Evolutionary conservation across 1,140 invertebrate genomes (phyloP), one percentile per base, ranked within the genome.

Genomic region (Trissolcus basalis): DNA sequence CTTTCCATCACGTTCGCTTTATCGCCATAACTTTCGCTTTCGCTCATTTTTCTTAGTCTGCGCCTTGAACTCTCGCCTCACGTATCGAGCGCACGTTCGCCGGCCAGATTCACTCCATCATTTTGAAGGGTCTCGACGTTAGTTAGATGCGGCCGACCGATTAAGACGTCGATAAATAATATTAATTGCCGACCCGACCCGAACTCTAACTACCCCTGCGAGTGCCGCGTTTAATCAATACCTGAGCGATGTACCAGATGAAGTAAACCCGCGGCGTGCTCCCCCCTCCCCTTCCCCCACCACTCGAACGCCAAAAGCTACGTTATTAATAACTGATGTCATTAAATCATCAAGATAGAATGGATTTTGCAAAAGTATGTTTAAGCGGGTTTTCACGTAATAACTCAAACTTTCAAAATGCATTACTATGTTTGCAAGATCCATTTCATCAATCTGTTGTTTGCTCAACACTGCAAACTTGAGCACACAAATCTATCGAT

Each of bases 101-200:
- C 65, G 65, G 51, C 60, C 73, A 71, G 73, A 64, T 76, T 70
- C 67, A 67, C 73, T 76, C 73, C 73, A 76, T 76, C 73, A 76
- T 76, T 70, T 61, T 70, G 73, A 76, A 76, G 73, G 73, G 65
- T 76, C 73, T 39, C 65, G 65, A 80, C 76, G 72, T 73, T 80
- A 78, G 79, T 84, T 85, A 85, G 83, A 86, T 85, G 84, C 79
- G 82, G 83, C 80, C 78, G 63, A 72, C 79, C 85, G 85, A 87
- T 87, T 87, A 87, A 88, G 85, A 87, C 81, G 82, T 86, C 86
- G 85, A 88, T 88, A 88, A 87, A 88, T 87, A 88, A 88, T 87
- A 88, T 88, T 88, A 88, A 88, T 88, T 86, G 82, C 85, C 61
- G 77, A 77, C 78, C 76, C 75, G 71, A 68, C 71, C 64, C 75